These are phyloP conservation scores for Enteromius paludinosus DNA, from an alignment of 2,797 vertebrate genomes.

Conservation along the genomic window DNA sequence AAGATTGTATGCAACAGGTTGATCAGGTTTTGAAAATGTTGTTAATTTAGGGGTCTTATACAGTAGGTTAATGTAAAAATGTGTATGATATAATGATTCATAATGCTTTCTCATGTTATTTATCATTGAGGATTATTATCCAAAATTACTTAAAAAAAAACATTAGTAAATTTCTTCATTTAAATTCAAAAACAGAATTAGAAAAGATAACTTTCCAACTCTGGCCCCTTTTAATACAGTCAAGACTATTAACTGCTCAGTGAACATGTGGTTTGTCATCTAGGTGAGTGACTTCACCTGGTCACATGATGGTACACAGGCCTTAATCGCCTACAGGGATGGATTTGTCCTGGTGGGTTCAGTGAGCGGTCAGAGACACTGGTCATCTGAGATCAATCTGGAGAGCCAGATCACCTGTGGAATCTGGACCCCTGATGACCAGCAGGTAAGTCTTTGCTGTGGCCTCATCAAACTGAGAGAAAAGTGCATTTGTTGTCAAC, in stretches of 20 bases:
- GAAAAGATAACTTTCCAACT: background rate
- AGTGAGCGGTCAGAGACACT: constrained; percentile 97
- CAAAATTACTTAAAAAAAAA: background rate
- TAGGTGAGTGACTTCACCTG: constrained; percentile 99
- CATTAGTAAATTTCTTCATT: background rate
- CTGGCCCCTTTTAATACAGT: background rate
- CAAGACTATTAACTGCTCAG: background rate
- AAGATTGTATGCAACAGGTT: background rate
- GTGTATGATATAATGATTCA: background rate
- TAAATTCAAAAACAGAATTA: background rate
- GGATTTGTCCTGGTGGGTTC: constrained; percentile 98
- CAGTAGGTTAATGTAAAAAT: background rate
- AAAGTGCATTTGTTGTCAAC: background rate
- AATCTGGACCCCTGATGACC: constrained; percentile 99
- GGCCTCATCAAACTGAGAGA: background rate
- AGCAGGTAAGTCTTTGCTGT: constrained; percentile 85
- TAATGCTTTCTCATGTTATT: background rate
- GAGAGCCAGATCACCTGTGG: constrained; percentile 99
- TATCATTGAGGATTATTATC: background rate
- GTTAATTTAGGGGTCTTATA: background rate
- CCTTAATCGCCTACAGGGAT: constrained; percentile 97
- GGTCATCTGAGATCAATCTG: constrained; percentile 99
- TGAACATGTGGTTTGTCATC: constrained; percentile 30
- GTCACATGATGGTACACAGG: constrained; percentile 99
- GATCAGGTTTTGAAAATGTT: background rate